Conservation (phyloP, 2,888 invertebrate genomes). For the Cryptocephalus primarius region DNA sequence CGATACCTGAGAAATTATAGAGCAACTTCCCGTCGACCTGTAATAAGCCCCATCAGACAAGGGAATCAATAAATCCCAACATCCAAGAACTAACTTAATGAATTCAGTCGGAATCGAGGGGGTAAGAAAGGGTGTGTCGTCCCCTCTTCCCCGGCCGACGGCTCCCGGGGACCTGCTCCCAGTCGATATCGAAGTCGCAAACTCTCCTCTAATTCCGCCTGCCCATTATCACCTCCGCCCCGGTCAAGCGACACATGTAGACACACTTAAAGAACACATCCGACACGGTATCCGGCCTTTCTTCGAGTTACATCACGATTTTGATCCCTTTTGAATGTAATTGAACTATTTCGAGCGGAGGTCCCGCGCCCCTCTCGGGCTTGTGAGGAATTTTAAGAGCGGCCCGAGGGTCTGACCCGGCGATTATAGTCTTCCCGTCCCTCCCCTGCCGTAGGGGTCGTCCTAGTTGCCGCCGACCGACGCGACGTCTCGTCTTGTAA, state of each 20-base stretch:
- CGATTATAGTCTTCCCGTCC: conserved; percentile 8
- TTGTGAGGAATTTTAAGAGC: conserved; percentile 9
- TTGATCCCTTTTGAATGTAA: conserved; percentile 11
- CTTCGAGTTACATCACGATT: conserved; percentile 12
- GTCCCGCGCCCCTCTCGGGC: neutral
- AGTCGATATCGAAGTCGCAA: conserved; percentile 2
- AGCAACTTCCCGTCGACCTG: no score
- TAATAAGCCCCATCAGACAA: no score
- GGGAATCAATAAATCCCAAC: no score
- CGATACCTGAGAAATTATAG: no score
- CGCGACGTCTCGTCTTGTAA: no score
- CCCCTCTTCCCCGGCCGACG: no score
- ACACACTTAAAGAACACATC: conserved; percentile 6
- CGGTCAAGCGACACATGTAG: conserved; percentile 10
- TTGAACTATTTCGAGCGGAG: conserved; percentile 7
- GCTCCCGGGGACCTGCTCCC: no score
- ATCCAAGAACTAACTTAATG: no score
- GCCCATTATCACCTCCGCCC: conserved; percentile 11
- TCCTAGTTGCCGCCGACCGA: conserved; percentile 3
- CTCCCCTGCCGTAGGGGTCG: conserved; percentile 7
- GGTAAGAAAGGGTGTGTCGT: no score
- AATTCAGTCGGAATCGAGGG: no score
- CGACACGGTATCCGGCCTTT: conserved; percentile 1
- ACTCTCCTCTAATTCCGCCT: neutral
- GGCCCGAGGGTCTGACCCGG: conserved; percentile 6